Percentiles rank a stretch among this genome's conserved stretches.
These are phyloP conservation scores for Pollenia angustigena DNA, from an alignment of 2,888 invertebrate genomes.

Conservation along the genomic window DNA sequence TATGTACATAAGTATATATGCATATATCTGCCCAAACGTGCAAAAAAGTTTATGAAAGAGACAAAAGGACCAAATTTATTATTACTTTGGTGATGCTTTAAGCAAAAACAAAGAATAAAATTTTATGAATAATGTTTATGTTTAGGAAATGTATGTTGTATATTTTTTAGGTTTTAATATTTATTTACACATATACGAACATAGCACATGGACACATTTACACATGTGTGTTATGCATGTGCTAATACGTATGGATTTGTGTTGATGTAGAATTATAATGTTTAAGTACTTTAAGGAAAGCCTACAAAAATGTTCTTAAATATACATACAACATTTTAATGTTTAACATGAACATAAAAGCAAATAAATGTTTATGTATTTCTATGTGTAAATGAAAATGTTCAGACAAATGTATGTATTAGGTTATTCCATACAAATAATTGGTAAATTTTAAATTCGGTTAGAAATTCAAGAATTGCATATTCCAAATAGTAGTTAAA, in stretches of 20 bases:
- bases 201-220: background rate
- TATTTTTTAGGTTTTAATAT: background rate
- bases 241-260: conserved; percentile 7
- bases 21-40: background rate
- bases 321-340: conserved; percentile 10
- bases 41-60: background rate
- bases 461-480: too few relatives aligned
- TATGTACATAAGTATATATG: background rate
- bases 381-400: conserved; percentile 1
- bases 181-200: background rate
- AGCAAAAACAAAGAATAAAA: conserved; percentile 40
- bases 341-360: background rate
- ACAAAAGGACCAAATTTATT: conserved; percentile 5
- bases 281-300: conserved; percentile 21
- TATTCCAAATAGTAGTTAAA: too few relatives aligned
- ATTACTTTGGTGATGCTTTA: conserved; percentile 30
- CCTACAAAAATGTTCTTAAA: conserved; percentile 18
- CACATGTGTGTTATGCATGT: conserved; percentile 18
- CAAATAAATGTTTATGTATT: conserved; percentile 5
- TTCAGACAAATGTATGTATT: background rate
- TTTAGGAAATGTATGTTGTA: conserved; percentile 25
- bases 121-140: conserved; percentile 47
- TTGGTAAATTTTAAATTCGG: too few relatives aligned
- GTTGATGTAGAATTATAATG: conserved; percentile 19
- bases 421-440: background rate